Evolutionary conservation across 2,113 vertebrate species (phyloP).

Genomic region (Amphiprion ocellaris): DNA sequence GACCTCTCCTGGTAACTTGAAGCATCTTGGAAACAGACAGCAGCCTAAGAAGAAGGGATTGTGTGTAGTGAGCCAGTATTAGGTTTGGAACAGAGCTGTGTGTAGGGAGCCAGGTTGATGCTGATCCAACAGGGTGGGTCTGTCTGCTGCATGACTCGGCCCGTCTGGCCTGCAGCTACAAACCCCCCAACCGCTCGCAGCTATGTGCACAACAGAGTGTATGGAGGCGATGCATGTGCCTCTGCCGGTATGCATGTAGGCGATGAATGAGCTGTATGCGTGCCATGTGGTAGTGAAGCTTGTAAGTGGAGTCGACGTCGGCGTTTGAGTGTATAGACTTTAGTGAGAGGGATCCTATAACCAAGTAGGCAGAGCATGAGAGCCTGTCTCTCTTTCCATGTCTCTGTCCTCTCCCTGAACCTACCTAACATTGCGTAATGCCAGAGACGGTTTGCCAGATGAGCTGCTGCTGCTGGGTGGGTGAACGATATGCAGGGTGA

Average conservation of each 20-base stretch:
- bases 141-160: conserved; percentile 73
- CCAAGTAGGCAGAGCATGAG: conserved; percentile 10
- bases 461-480: conserved; percentile 16
- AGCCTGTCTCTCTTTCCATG: conserved; percentile 33
- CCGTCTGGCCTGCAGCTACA: conserved; percentile 60
- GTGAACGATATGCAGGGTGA: conserved; percentile 1
- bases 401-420: conserved; percentile 74
- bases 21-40: conserved; percentile 57
- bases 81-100: conserved; percentile 64
- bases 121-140: conserved; percentile 77
- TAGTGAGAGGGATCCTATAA: conserved; percentile 6
- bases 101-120: conserved; percentile 66
- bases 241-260: conserved; percentile 12
- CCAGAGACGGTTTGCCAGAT: conserved; percentile 43
- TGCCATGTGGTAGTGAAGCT: neutral
- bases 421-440: conserved; percentile 57
- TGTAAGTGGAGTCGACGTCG: conserved; percentile 19
- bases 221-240: conserved; percentile 11
- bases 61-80: conserved; percentile 61
- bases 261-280: neutral
- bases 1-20: conserved; percentile 42
- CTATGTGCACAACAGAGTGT: conserved; percentile 11
- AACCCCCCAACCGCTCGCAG: neutral
- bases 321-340: neutral
- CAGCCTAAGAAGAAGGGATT: conserved; percentile 51